Percentiles rank a stretch among this genome's conserved stretches.
These are phyloP conservation scores for Drosophila quadrilineata DNA, from an alignment of 1,140 invertebrate genomes.

Conservation along the genomic window DNA sequence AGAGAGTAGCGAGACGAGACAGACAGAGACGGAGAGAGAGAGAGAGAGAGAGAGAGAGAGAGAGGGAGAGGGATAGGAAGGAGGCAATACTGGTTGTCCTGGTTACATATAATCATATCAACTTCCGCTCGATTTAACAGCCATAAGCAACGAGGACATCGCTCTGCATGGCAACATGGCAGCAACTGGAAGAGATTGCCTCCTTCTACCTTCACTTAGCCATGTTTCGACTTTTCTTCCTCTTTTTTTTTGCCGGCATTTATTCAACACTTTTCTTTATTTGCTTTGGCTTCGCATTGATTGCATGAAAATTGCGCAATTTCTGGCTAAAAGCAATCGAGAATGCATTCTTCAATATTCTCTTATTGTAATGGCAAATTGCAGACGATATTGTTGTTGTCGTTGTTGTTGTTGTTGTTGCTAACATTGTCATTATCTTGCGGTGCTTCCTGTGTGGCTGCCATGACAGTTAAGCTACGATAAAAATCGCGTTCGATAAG, in stretches of 20 bases:
- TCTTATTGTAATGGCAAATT: slow-evolving; percentile 4
- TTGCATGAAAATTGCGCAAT: slow-evolving; percentile 75
- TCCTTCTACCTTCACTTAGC: neutral
- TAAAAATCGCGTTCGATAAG: slow-evolving; percentile 74
- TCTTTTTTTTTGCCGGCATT: slow-evolving; percentile 22
- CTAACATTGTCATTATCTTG: slow-evolving; percentile 9
- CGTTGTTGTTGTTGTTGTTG: neutral
- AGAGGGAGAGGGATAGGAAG: neutral
- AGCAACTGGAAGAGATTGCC: slow-evolving; percentile 36
- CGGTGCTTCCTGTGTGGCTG: slow-evolving; percentile 55
- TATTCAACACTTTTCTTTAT: slow-evolving; percentile 62
- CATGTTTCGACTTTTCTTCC: neutral
- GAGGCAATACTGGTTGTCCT: slow-evolving; percentile 10
- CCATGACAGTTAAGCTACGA: slow-evolving; percentile 71
- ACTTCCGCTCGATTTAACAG: slow-evolving; percentile 77
- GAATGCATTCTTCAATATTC: slow-evolving; percentile 50
- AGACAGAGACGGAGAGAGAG: too few relatives aligned
- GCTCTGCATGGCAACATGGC: slow-evolving; percentile 53
- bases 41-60: too few relatives aligned
- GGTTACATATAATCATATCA: slow-evolving; percentile 72
- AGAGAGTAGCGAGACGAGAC: too few relatives aligned
- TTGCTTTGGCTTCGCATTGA: slow-evolving; percentile 66
- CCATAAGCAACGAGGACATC: slow-evolving; percentile 52
- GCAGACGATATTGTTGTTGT: slow-evolving; percentile 11
- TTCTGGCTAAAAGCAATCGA: slow-evolving; percentile 61